Percentiles rank a stretch among this genome's conserved stretches.
These are phyloP conservation scores for Brachyistius frenatus DNA, from an alignment of 2,113 vertebrate genomes.

Conservation along the genomic window DNA sequence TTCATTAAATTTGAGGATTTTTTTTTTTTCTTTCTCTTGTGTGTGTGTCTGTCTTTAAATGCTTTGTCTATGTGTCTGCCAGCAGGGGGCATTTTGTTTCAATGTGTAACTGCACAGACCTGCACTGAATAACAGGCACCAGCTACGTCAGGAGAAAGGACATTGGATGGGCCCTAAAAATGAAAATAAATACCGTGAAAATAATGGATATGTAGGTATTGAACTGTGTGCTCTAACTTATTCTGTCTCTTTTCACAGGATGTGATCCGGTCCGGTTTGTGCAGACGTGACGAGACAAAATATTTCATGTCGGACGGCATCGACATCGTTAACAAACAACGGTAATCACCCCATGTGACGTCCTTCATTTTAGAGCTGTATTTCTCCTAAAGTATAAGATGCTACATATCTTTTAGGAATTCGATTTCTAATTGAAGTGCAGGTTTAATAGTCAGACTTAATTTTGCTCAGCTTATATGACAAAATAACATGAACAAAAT, in stretches of 20 bases:
- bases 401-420: background rate
- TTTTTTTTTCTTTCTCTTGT: conserved; percentile 17
- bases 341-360: conserved; percentile 43
- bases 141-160: conserved; percentile 50
- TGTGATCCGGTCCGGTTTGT: conserved; percentile 19
- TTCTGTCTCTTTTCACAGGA: conserved; percentile 56
- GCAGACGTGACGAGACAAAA: conserved; percentile 25
- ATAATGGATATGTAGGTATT: background rate
- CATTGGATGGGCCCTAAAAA: conserved; percentile 30
- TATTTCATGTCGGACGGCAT: conserved; percentile 20
- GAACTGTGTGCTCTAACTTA: conserved; percentile 17
- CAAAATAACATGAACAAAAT: background rate
- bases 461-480: background rate
- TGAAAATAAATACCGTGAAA: background rate
- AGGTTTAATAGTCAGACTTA: background rate
- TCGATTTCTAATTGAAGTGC: background rate
- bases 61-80: conserved; percentile 69
- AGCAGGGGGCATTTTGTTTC: conserved; percentile 73
- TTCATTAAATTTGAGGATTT: conserved; percentile 45
- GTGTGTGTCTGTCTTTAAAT: conserved; percentile 17
- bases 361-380: conserved; percentile 1
- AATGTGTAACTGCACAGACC: conserved; percentile 56
- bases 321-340: conserved; percentile 31
- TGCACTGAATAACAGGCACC: conserved; percentile 54
- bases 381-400: conserved; percentile 5